Conservation (phyloP, 2,113 vertebrate species). For the Malurus melanocephalus region DNA sequence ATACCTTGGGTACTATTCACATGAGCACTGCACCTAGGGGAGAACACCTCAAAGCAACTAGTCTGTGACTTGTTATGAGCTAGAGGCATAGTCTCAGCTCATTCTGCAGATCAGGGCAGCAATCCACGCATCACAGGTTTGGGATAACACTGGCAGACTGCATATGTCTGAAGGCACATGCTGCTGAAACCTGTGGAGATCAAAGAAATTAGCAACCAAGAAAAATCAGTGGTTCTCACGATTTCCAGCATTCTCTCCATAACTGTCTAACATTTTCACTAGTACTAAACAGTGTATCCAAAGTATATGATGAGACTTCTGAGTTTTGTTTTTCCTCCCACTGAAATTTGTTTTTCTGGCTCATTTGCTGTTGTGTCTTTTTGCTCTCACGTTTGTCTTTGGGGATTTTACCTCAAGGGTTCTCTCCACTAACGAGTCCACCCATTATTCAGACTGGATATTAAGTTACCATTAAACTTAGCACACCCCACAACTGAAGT, state of each 20-base stretch:
- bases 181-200: fast-evolving
- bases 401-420: neutral
- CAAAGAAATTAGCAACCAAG: neutral
- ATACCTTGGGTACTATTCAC: neutral
- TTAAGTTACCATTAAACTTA: neutral
- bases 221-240: neutral
- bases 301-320: neutral
- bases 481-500: neutral
- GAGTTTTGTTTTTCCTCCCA: neutral
- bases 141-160: fast-evolving
- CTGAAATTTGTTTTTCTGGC: neutral
- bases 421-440: fast-evolving
- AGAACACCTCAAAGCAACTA: neutral
- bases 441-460: neutral
- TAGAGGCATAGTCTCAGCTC: neutral
- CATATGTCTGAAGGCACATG: fast-evolving
- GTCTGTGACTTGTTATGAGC: neutral
- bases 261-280: neutral
- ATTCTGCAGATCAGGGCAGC: neutral
- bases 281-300: neutral
- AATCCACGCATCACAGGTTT: fast-evolving
- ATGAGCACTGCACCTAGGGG: fast-evolving
- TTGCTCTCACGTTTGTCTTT: neutral
- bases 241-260: neutral
- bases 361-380: neutral